Percentiles rank a stretch among this genome's conserved stretches.
These are phyloP conservation scores for Wiebesia pumilae DNA, from an alignment of 1,140 invertebrate genomes.

Conservation along the genomic window DNA sequence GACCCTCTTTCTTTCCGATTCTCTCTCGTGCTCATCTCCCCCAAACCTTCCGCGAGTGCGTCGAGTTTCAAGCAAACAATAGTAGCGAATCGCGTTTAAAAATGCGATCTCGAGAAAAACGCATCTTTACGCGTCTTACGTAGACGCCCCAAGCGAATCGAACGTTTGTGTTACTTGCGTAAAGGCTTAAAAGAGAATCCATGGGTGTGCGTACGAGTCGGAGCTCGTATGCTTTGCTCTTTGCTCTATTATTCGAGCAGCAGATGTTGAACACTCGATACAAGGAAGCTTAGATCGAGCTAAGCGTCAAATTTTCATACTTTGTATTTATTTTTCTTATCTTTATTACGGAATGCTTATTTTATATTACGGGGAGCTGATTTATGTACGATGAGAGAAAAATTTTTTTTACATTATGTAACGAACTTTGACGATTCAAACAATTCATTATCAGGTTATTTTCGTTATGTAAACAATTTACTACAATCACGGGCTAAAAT, in stretches of 20 bases:
- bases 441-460: not conserved
- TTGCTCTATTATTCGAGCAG: not conserved
- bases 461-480: not conserved
- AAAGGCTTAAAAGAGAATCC: not conserved
- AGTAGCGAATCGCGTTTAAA: not conserved
- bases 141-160: not conserved
- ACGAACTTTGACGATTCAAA: not conserved
- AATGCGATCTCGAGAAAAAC: not conserved
- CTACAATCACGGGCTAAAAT: not conserved
- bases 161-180: too few species aligned
- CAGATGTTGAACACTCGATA: not conserved
- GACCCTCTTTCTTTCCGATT: not conserved
- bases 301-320: not conserved
- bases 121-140: too few species aligned
- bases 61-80: not conserved
- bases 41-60: not conserved
- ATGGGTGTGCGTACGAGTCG: not conserved
- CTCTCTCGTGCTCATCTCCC: not conserved
- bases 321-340: not conserved
- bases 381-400: not conserved
- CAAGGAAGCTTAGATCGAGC: not conserved
- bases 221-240: too few species aligned
- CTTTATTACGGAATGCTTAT: not conserved
- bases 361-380: not conserved
- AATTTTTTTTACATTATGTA: not conserved